Evolutionary conservation across 2,888 invertebrate species (phyloP).

Genomic region (Chaetoderma sp.): DNA sequence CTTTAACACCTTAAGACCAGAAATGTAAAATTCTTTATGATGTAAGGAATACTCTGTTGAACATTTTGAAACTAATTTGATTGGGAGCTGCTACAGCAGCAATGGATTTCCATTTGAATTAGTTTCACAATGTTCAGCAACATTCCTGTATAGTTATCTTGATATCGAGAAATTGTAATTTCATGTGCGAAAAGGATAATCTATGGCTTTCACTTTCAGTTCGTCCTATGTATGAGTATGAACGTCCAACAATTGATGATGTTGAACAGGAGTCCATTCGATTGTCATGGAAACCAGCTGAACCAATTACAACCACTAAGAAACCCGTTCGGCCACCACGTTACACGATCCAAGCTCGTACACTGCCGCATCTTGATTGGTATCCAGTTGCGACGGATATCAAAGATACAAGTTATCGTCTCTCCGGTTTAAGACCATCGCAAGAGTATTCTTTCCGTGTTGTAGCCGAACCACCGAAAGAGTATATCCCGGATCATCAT

Average conservation of each 20-base stretch:
- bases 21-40: too few species aligned
- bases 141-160: too few species aligned
- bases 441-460: conserved; percentile 95
- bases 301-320: conserved; percentile 46
- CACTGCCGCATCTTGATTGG: conserved; percentile 51
- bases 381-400: conserved; percentile 12
- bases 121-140: too few species aligned
- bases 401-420: conserved; percentile 1
- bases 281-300: conserved; percentile 57
- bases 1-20: too few species aligned
- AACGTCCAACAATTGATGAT: conserved; percentile 42
- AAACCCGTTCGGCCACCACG: conserved; percentile 45
- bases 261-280: conserved; percentile 48
- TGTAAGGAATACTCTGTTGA: too few species aligned
- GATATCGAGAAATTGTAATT: too few species aligned
- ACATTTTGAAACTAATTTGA: too few species aligned
- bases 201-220: not conserved
- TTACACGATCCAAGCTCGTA: conserved; percentile 53
- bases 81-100: too few species aligned
- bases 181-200: too few species aligned
- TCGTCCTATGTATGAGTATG: not conserved
- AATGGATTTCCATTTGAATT: too few species aligned
- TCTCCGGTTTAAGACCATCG: conserved; percentile 42
- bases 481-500: too few species aligned
- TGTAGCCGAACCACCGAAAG: conserved; percentile 92